Evolutionary conservation across 2,888 invertebrate genomes (phyloP).

Genomic region (Ashinkailepas kermadecensis): DNA sequence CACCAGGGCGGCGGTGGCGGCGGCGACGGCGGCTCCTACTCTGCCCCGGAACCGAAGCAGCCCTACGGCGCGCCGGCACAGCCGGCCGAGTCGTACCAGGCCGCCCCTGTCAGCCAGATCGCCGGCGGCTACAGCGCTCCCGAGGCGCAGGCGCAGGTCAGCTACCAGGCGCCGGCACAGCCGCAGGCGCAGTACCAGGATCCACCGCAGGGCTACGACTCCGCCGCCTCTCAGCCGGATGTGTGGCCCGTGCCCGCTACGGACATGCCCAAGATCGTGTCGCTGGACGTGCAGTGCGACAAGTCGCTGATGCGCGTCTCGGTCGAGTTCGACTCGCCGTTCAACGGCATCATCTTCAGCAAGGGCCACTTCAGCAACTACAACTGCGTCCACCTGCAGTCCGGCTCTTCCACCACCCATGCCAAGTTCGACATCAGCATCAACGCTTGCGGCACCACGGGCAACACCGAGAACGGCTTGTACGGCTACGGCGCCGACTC

Average conservation of each 20-base stretch:
- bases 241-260: constrained; percentile 77
- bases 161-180: constrained; percentile 26
- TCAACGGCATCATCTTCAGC: constrained; percentile 90
- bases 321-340: constrained; percentile 87
- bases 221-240: constrained; percentile 44
- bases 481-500: constrained; percentile 76
- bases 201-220: constrained; percentile 9
- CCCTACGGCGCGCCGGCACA: not conserved
- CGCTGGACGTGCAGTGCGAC: constrained; percentile 87
- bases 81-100: constrained; percentile 12
- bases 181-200: constrained; percentile 8
- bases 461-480: constrained; percentile 81
- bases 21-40: not conserved
- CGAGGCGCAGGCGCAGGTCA: constrained; percentile 23
- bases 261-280: constrained; percentile 92
- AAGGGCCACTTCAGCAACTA: constrained; percentile 90
- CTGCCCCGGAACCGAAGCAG: not conserved
- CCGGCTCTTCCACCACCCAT: constrained; percentile 73
- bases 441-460: constrained; percentile 84
- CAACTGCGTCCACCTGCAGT: constrained; percentile 83
- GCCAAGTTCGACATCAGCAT: constrained; percentile 87
- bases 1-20: not conserved
- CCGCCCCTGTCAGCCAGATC: not conserved
- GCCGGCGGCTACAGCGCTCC: constrained; percentile 24
- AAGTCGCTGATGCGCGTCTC: constrained; percentile 90